Evolutionary conservation across 2,113 vertebrate species (phyloP), one percentile per base, ranked within the genome.

Genomic region (Arenaria interpres): DNA sequence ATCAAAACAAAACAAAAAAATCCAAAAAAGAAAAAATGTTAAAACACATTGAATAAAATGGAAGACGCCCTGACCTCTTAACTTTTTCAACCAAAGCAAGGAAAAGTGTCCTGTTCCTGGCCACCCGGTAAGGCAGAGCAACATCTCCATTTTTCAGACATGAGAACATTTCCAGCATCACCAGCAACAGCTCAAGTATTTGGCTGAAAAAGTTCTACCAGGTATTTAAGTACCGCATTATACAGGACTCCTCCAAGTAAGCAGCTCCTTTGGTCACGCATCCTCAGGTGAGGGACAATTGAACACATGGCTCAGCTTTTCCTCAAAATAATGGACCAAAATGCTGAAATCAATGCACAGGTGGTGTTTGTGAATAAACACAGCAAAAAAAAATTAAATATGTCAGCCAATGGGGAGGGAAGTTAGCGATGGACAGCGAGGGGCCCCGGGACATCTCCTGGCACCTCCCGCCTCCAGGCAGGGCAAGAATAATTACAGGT

Each of bases 371-470:
- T 54, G 64, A 78, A 74, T 32, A 91, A 94, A 89, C 53, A 79
- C 12, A 35, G 32, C 3, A 41, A 41, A 20, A 71, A 27, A 45
- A 30, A 20, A 41, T 23, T n/a, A 59, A 14, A n/a, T 59, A 23
- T n/a, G 19, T 1, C 45, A 92, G 62, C 19, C 35, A 35, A 9
- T 0, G 0, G 27, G 56, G 27, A 85, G 27, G 8, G 33, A 27
- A 82, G 14, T 2, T 4, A 35, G 8, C 0, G 6, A 89, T 0
- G 15, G 56, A 63, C 41, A 74, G 37, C 0, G 18, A 90, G 39
- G 13, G 32, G 33, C 24, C 12, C 33, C 37, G 32, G 16, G 37
- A 69, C 68, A 77, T 53, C 75, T 91, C 84, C 86, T 56, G 66
- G 60, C 69, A 87, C 60, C 68, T 89, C 84, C 87, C 2, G 2